Conservation (phyloP, 1,140 invertebrate genomes). For the Tyrophagus putrescentiae region DNA sequence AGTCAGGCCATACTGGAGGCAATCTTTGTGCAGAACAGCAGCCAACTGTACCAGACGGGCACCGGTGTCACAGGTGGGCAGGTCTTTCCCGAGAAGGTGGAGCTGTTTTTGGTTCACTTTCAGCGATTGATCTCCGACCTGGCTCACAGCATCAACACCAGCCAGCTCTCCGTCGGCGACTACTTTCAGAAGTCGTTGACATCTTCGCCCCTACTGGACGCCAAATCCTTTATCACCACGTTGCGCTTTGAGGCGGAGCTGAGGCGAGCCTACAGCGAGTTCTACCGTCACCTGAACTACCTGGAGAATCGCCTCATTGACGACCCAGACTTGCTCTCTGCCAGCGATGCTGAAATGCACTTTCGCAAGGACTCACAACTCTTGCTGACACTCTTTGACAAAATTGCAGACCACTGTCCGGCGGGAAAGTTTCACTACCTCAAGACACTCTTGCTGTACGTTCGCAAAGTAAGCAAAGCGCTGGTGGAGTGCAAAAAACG, state of each 20-base stretch:
- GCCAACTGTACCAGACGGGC: background rate
- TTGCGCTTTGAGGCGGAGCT: background rate
- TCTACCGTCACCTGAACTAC: background rate
- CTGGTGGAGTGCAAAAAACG: constrained; percentile 23
- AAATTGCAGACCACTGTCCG: constrained; percentile 15
- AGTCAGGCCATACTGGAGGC: constrained; percentile 12
- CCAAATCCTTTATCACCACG: background rate
- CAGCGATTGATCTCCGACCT: background rate
- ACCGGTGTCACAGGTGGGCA: background rate
- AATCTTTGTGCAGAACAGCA: background rate
- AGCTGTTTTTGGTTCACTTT: background rate
- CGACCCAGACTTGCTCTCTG: background rate
- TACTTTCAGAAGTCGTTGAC: constrained; percentile 4
- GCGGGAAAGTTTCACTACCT: constrained; percentile 20
- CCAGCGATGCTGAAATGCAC: background rate
- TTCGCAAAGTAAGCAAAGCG: constrained; percentile 19
- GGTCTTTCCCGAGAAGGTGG: constrained; percentile 6
- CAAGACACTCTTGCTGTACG: constrained; percentile 20
- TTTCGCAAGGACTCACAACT: background rate
- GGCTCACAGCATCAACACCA: background rate
- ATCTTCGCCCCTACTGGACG: background rate
- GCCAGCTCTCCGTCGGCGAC: background rate
- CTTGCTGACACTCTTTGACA: constrained; percentile 10
- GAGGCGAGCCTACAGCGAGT: background rate
- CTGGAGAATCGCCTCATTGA: background rate